Evolutionary conservation across 2,797 vertebrate genomes (phyloP), one percentile per base, ranked within the genome.

Genomic region (Tokudaia tokunoshimensis): DNA sequence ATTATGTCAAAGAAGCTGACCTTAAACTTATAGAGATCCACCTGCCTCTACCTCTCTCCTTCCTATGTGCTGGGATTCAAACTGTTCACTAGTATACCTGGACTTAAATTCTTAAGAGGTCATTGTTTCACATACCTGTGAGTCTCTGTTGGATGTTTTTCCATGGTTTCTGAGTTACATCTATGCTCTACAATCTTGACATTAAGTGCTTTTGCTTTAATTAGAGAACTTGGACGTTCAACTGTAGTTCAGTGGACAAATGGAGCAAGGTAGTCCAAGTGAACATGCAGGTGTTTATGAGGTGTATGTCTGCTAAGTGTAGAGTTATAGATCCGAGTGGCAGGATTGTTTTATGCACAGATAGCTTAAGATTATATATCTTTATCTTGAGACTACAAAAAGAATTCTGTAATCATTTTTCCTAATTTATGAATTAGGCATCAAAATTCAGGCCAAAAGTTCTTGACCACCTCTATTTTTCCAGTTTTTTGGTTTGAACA

Each of bases 401-500:
- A 78, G 29, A 50, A 8, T 72, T 1, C 55, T 85, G 86, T 78
- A 50, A 41, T 34, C 12, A 59, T 78, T 90, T 81, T 29, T 94
- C 10, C n/a, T 90, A 89, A 78, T 84, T 91, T 81, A 94, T 44
- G 44, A 17, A 91, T n/a, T 19, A 91, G 19, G 4, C 41, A 81
- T 83, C 26, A 84, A 57, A 76, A 57, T 94, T 89, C 50, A 94
- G 22, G 5, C 41, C 50, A 87, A 65, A 50, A 67, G 50, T 89
- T 86, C 37, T 85, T 59, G 17, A 31, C 37, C 41, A 10, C 31
- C 59, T 89, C 24, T 59, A 22, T 80, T 91, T 95, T 65, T 44
- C 44, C 41, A 79, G 70, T 65, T 61, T 79, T 86, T 82, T 74
- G 91, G 31, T 67, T 50, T 65, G 41, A 65, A 65, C 63, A 89